Evolutionary conservation across 1,140 invertebrate genomes (phyloP).

Genomic region (Eriocheir sinensis): DNA sequence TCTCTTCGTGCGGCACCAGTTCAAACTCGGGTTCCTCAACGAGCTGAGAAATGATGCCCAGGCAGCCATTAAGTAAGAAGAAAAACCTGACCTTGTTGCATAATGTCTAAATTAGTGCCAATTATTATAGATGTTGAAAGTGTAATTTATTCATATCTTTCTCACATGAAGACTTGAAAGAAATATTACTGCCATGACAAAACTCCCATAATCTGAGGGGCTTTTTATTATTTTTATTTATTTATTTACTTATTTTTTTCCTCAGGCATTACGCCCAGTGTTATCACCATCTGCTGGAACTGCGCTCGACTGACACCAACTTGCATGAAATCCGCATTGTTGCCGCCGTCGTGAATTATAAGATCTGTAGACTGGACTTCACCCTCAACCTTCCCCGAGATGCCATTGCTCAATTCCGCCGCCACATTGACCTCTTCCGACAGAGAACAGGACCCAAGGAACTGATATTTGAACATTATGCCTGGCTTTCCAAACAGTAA

Average conservation of each 20-base stretch:
- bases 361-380: slow-evolving; percentile 87
- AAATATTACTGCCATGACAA: neutral
- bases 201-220: neutral
- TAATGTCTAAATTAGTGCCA: neutral
- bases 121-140: neutral
- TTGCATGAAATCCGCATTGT: slow-evolving; percentile 96
- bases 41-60: slow-evolving; percentile 95
- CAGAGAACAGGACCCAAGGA: slow-evolving; percentile 89
- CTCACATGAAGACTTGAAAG: neutral
- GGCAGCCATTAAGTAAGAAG: slow-evolving; percentile 92
- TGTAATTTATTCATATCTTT: neutral
- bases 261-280: slow-evolving; percentile 95
- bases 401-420: slow-evolving; percentile 95
- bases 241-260: slow-evolving; percentile 80
- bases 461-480: slow-evolving; percentile 96
- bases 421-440: slow-evolving; percentile 95
- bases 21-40: slow-evolving; percentile 98
- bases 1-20: slow-evolving; percentile 96
- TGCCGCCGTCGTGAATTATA: slow-evolving; percentile 98
- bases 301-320: slow-evolving; percentile 94
- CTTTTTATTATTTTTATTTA: neutral
- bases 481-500: slow-evolving; percentile 98
- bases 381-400: slow-evolving; percentile 93
- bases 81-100: neutral
- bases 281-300: slow-evolving; percentile 93